phyloP scores from a whole-genome alignment of 2,113 vertebrate genomes.

The Eptatretus burgeri region DNA sequence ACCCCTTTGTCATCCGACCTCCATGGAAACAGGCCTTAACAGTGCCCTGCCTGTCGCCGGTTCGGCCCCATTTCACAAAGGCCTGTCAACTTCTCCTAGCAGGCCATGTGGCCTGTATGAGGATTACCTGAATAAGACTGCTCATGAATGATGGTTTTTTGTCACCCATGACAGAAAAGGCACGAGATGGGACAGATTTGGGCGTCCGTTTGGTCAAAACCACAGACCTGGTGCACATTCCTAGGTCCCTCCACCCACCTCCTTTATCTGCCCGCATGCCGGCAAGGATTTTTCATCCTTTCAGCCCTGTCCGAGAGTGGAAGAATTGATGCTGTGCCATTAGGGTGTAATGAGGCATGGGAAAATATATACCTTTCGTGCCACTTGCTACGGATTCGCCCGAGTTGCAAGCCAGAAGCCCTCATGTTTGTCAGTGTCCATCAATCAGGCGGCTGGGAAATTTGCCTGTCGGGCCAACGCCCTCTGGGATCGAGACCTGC shows the following conservation, averaged over 20 bases:
- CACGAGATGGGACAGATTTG: slow-evolving; percentile 5
- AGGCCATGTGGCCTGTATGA: too few relatives aligned
- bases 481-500: slow-evolving; percentile 1
- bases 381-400: slow-evolving; percentile 4
- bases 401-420: slow-evolving; percentile 4
- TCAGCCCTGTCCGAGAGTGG: slow-evolving; percentile 1
- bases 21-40: too few relatives aligned
- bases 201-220: background rate
- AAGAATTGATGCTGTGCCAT: slow-evolving; percentile 2
- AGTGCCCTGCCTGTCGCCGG: too few relatives aligned
- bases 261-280: slow-evolving; percentile 5
- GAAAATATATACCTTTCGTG: too few relatives aligned
- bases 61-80: too few relatives aligned
- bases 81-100: too few relatives aligned
- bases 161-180: slow-evolving; percentile 1
- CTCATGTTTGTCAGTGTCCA: slow-evolving; percentile 2
- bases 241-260: slow-evolving; percentile 1
- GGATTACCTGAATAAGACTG: too few relatives aligned
- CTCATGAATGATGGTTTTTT: background rate
- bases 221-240: background rate
- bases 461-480: background rate
- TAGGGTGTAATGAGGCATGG: too few relatives aligned
- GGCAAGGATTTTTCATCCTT: slow-evolving; percentile 4
- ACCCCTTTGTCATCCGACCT: too few relatives aligned
- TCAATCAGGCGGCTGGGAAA: slow-evolving; percentile 4